Conservation (phyloP, 2,797 vertebrate species). For the Alectoris magna region DNA sequence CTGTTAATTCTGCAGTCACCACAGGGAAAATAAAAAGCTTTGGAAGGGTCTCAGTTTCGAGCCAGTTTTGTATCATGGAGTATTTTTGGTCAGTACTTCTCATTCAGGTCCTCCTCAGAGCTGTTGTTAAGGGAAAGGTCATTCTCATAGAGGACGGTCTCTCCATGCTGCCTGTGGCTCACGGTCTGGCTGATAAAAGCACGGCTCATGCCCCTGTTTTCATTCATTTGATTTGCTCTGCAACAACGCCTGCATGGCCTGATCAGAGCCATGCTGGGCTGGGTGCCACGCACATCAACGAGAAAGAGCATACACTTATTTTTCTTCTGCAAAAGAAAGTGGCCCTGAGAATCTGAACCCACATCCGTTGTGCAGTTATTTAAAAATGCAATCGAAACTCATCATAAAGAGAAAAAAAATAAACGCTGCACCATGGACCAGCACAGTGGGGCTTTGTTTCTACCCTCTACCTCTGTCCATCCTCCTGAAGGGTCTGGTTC, state of each 20-base stretch:
- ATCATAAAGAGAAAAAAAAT: background rate
- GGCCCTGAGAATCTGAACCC: background rate
- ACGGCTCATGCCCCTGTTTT: background rate
- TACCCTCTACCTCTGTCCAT: background rate
- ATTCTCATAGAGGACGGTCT: background rate
- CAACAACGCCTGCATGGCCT: background rate
- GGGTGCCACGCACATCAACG: background rate
- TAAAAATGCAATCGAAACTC: background rate
- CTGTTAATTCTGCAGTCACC: background rate
- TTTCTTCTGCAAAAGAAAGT: background rate
- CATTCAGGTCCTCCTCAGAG: background rate
- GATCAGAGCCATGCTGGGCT: background rate
- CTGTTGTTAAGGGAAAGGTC: background rate
- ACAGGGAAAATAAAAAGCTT: slow-evolving; percentile 15
- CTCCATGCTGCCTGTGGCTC: background rate
- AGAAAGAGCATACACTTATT: background rate
- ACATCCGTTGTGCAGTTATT: background rate
- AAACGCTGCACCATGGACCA: background rate
- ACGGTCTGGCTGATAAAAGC: background rate
- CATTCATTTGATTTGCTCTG: background rate
- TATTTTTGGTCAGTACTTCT: background rate
- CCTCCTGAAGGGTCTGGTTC: background rate
- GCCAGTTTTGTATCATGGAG: background rate
- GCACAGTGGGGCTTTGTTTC: background rate
- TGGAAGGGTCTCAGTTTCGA: slow-evolving; percentile 27